Conservation (phyloP, 2,797 vertebrate species). For the Hydrolagus colliei region DNA sequence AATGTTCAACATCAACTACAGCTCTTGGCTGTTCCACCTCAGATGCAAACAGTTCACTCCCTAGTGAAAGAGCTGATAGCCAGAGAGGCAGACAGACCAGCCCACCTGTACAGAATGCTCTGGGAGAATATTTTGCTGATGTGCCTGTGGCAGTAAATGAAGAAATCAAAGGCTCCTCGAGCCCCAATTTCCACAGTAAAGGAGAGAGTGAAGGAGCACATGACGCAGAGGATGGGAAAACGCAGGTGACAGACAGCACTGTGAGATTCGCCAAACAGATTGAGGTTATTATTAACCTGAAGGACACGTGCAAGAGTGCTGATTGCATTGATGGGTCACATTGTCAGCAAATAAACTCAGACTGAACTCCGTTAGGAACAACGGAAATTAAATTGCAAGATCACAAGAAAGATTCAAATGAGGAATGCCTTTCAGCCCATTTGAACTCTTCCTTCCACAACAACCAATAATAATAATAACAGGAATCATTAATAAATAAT, state of each 20-base stretch:
- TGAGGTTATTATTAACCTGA: constrained; percentile 32
- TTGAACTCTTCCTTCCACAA: no score
- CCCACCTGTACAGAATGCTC: not conserved
- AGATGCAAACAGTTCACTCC: not conserved
- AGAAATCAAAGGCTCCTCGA: not conserved
- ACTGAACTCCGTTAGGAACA: not conserved
- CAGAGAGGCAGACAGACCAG: not conserved
- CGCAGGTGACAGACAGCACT: not conserved
- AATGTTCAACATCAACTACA: not conserved
- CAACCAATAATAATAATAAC: no score
- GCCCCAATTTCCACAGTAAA: not conserved
- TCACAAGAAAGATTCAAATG: no score
- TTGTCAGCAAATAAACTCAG: not conserved
- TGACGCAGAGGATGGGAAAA: not conserved
- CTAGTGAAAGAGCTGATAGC: not conserved
- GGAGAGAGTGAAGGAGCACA: not conserved
- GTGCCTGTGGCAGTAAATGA: not conserved
- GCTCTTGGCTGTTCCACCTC: not conserved
- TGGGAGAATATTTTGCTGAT: not conserved
- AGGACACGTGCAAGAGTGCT: not conserved
- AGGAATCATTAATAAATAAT: no score
- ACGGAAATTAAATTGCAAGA: not conserved
- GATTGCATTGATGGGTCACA: not conserved
- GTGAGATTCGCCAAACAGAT: constrained; percentile 18
- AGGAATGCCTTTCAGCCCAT: no score